Conservation (phyloP, 1,140 invertebrate genomes). For the Drosophila gunungcola region DNA sequence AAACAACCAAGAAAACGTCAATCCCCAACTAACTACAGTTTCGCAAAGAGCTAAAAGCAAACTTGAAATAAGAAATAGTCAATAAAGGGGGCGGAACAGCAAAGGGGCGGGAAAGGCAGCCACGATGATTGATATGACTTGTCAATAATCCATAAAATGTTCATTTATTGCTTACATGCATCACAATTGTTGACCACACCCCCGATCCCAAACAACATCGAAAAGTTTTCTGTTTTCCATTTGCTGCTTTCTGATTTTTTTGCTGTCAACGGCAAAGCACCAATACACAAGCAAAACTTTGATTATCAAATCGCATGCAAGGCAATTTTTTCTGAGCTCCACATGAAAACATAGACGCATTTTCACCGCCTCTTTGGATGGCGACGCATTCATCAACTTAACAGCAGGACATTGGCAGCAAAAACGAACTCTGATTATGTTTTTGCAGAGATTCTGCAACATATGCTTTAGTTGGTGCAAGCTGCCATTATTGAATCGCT, state of each 20-base stretch:
- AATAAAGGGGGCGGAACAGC: not conserved
- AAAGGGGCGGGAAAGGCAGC: conserved; percentile 4
- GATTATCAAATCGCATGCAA: conserved; percentile 62
- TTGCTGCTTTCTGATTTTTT: conserved; percentile 23
- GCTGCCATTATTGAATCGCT: not conserved
- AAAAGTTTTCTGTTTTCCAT: conserved; percentile 27
- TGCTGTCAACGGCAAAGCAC: conserved; percentile 25
- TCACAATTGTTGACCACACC: conserved; percentile 58
- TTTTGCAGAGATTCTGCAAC: conserved; percentile 3
- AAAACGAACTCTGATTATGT: conserved; percentile 26
- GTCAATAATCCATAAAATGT: conserved; percentile 82
- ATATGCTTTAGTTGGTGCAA: not conserved
- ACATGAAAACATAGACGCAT: conserved; percentile 29
- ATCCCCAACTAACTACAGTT: conserved; percentile 23
- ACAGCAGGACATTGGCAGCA: conserved; percentile 70
- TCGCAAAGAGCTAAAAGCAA: conserved; percentile 28
- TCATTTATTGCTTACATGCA: conserved; percentile 80
- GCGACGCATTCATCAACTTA: conserved; percentile 74
- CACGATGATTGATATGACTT: conserved; percentile 75
- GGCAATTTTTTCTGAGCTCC: conserved; percentile 23
- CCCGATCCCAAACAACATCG: conserved; percentile 22
- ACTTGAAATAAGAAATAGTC: conserved; percentile 20
- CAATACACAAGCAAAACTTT: conserved; percentile 45
- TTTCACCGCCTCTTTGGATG: conserved; percentile 43
- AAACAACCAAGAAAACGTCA: conserved; percentile 16